These are phyloP conservation scores for Panorpa germanica DNA, from an alignment of 2,888 invertebrate species.

Conservation along the genomic window DNA sequence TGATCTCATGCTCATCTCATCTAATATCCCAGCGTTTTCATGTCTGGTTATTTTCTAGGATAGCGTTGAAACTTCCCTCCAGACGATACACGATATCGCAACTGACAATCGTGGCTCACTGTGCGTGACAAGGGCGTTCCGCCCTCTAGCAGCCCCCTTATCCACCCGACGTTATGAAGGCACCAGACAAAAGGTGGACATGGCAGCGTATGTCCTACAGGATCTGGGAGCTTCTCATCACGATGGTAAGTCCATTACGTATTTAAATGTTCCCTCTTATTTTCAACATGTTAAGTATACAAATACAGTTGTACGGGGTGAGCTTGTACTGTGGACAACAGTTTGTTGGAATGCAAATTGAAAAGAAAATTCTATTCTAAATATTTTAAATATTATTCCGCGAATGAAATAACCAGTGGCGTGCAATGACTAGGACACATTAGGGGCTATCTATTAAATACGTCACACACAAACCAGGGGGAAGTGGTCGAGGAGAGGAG, in stretches of 20 bases:
- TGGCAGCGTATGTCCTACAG: conserved; percentile 55
- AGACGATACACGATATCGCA: conserved; percentile 56
- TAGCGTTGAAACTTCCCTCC: conserved; percentile 45
- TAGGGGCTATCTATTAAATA: too few species aligned
- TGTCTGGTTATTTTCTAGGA: conserved; percentile 26
- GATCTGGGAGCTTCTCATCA: conserved; percentile 48
- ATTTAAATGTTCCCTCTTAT: neutral
- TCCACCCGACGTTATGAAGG: conserved; percentile 54
- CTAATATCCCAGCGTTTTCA: too few species aligned
- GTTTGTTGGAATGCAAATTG: too few species aligned
- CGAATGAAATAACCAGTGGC: too few species aligned
- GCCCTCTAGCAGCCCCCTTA: conserved; percentile 46
- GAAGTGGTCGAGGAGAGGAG: too few species aligned
- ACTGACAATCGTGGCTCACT: conserved; percentile 50
- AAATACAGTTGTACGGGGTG: too few species aligned
- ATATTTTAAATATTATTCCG: too few species aligned
- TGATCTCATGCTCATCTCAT: too few species aligned
- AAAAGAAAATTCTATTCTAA: too few species aligned
- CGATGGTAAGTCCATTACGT: conserved; percentile 27
- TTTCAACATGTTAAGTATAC: conserved; percentile 9
- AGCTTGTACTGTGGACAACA: too few species aligned
- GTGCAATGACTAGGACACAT: too few species aligned
- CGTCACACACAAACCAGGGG: too few species aligned
- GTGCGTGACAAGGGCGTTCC: conserved; percentile 51
- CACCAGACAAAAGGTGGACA: conserved; percentile 58